Conservation (phyloP, 1,140 invertebrate species). For the Hyles euphorbiae region DNA sequence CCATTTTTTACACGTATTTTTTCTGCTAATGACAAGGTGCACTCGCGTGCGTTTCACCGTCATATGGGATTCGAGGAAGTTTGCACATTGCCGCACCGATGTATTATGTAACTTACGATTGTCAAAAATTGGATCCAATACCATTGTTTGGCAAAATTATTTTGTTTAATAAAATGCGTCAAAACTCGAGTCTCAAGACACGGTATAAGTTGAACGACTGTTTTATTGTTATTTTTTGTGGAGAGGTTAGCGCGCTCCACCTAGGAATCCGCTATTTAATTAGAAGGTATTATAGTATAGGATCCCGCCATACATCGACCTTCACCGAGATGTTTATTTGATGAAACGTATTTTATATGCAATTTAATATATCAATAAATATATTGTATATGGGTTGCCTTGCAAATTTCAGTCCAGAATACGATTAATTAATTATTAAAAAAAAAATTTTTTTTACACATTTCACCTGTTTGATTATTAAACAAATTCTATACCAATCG, state of each 20-base stretch:
- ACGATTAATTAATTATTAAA: too few species aligned
- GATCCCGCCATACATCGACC: too few species aligned
- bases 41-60: conserved; percentile 47
- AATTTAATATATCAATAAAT: too few species aligned
- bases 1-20: conserved; percentile 42
- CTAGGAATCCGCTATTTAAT: conserved; percentile 23
- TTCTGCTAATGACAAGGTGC: conserved; percentile 57
- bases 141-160: too few species aligned
- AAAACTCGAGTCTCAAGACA: conserved; percentile 5
- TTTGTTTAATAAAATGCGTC: background rate
- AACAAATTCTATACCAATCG: too few species aligned
- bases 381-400: too few species aligned
- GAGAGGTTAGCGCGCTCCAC: conserved; percentile 20
- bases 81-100: conserved; percentile 24
- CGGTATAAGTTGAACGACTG: conserved; percentile 43
- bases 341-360: too few species aligned
- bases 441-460: too few species aligned
- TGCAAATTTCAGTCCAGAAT: too few species aligned
- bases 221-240: conserved; percentile 49
- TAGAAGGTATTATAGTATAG: conserved; percentile 26
- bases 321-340: too few species aligned
- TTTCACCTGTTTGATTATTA: too few species aligned
- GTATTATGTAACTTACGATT: conserved; percentile 42
- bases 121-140: conserved; percentile 46
- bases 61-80: conserved; percentile 63